These are phyloP conservation scores for Teinopalpus imperialis DNA, from an alignment of 2,888 invertebrate genomes.

Conservation along the genomic window DNA sequence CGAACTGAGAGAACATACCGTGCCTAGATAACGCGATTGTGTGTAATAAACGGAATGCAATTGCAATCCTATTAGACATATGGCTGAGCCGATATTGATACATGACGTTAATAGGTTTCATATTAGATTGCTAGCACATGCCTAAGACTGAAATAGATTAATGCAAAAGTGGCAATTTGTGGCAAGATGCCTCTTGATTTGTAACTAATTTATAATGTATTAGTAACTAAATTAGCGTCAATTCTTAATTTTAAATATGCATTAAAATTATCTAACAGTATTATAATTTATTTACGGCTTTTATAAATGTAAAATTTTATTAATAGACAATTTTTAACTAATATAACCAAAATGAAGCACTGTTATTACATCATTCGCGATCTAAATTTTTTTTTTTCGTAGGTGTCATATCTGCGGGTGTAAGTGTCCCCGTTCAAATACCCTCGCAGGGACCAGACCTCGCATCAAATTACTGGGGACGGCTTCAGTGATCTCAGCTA, in stretches of 20 bases:
- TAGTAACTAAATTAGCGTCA: too few species aligned
- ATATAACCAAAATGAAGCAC: too few species aligned
- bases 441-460: slow-evolving; percentile 92
- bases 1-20: slow-evolving; percentile 28
- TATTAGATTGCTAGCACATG: slow-evolving; percentile 44
- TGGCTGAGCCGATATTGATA: slow-evolving; percentile 53
- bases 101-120: slow-evolving; percentile 63
- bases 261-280: too few species aligned
- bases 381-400: slow-evolving; percentile 67
- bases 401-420: slow-evolving; percentile 96
- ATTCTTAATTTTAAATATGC: too few species aligned
- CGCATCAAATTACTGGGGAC: slow-evolving; percentile 93
- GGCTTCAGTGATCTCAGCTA: slow-evolving; percentile 96
- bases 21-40: slow-evolving; percentile 59
- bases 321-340: too few species aligned
- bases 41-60: slow-evolving; percentile 71
- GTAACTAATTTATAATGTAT: too few species aligned
- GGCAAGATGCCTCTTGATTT: too few species aligned
- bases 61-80: slow-evolving; percentile 73
- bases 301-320: too few species aligned
- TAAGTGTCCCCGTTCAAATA: slow-evolving; percentile 95
- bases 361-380: too few species aligned
- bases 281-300: too few species aligned
- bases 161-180: too few species aligned
- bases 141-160: slow-evolving; percentile 33